These are phyloP conservation scores for Campylorhamphus procurvoides DNA, from an alignment of 2,113 vertebrate genomes.

Conservation along the genomic window DNA sequence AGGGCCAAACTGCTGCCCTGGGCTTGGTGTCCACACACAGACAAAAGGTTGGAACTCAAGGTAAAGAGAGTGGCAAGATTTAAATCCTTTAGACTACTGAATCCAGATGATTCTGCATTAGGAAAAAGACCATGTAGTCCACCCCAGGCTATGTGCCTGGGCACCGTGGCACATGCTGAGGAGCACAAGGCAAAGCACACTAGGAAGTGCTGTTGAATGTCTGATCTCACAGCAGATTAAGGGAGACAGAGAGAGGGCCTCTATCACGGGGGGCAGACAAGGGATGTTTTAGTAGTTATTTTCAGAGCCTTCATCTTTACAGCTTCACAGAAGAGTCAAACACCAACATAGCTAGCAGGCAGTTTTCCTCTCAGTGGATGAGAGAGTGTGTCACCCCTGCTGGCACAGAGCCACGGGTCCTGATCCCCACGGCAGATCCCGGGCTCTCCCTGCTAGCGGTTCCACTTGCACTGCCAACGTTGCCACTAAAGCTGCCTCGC, in stretches of 20 bases:
- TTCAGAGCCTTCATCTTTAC: constrained; percentile 47
- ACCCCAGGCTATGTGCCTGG: not conserved
- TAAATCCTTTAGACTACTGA: not conserved
- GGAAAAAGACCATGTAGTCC: not conserved
- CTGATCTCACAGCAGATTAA: not conserved
- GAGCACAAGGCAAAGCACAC: not conserved
- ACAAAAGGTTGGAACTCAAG: not conserved
- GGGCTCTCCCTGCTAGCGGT: constrained; percentile 4
- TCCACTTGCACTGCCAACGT: not conserved
- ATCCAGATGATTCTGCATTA: not conserved
- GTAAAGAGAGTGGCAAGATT: not conserved
- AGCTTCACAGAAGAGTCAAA: constrained; percentile 54
- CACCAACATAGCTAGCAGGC: not conserved
- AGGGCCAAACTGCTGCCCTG: not conserved
- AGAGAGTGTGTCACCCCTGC: constrained; percentile 30
- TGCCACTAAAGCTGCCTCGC: constrained; percentile 54
- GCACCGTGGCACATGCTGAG: not conserved
- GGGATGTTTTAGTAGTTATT: not conserved
- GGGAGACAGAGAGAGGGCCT: not conserved
- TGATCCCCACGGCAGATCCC: not conserved
- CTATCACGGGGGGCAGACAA: not conserved
- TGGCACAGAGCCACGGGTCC: constrained; percentile 4
- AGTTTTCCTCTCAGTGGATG: constrained; percentile 39
- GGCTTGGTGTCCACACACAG: not conserved
- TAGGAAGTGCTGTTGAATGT: not conserved